Conservation (phyloP, 2,888 invertebrate species). For the Tuta absoluta region DNA sequence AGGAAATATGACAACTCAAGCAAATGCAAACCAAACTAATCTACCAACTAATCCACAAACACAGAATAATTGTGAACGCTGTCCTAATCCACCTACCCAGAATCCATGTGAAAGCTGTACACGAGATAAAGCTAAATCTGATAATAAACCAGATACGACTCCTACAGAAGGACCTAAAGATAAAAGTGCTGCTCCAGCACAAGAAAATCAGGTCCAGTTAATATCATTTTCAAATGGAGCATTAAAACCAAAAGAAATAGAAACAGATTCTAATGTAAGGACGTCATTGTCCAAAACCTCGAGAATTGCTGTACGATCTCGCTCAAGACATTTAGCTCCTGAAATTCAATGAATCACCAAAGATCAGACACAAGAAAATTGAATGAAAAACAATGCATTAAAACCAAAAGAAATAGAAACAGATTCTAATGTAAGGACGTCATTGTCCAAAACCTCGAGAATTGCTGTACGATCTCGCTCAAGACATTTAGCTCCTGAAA, state of each 20-base stretch:
- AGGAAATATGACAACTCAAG: neutral
- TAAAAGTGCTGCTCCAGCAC: neutral
- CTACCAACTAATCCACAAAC: neutral
- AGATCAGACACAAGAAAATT: neutral
- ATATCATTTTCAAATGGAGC: too few species aligned
- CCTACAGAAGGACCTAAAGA: neutral
- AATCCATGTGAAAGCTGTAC: neutral
- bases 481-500: slow-evolving; percentile 16
- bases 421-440: neutral
- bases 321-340: slow-evolving; percentile 7
- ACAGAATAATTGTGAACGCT: too few species aligned
- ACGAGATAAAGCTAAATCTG: neutral
- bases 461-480: neutral
- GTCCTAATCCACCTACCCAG: neutral
- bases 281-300: neutral
- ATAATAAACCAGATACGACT: too few species aligned
- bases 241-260: neutral
- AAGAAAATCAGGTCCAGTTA: neutral
- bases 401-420: neutral
- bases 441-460: neutral
- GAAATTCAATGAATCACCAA: neutral
- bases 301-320: neutral
- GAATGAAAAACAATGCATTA: neutral
- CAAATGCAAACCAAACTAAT: slow-evolving; percentile 1
- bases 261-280: neutral